phyloP scores from a whole-genome alignment of 2,113 vertebrate genomes.

The Butorides virescens region DNA sequence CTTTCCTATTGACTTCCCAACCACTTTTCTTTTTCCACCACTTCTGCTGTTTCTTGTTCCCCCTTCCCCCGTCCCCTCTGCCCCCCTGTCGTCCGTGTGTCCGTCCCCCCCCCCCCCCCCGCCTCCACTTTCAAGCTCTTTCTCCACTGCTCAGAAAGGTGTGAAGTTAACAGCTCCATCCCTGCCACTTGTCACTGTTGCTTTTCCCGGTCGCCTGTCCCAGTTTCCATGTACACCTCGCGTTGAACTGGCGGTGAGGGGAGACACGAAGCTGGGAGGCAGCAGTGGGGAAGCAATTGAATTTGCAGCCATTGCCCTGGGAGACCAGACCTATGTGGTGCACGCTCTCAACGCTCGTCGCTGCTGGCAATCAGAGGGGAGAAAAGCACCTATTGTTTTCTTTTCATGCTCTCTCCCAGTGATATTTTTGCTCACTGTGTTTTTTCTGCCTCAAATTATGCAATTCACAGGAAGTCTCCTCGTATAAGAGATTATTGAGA shows the following conservation, averaged over 20 bases:
- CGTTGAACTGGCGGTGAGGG: rapidly evolving
- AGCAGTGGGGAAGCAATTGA: background rate
- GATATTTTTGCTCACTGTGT: background rate
- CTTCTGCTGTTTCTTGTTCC: background rate
- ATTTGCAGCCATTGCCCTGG: background rate
- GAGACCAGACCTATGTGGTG: background rate
- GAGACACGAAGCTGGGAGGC: background rate
- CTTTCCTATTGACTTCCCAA: background rate
- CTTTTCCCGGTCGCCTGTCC: background rate
- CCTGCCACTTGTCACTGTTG: background rate
- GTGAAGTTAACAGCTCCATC: background rate
- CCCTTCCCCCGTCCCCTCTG: background rate
- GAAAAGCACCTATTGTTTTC: background rate
- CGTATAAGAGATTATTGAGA: background rate
- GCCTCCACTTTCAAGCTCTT: background rate
- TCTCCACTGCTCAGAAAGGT: background rate
- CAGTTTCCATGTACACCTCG: background rate
- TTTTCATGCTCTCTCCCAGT: background rate
- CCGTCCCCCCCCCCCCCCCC: background rate
- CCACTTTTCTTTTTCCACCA: background rate
- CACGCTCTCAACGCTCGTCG: background rate
- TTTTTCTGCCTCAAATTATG: background rate
- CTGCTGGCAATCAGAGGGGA: background rate
- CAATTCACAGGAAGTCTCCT: background rate
- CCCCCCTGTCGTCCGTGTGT: no score